These are phyloP conservation scores for Yponomeuta cagnagella DNA, from an alignment of 2,888 invertebrate genomes.

Conservation along the genomic window DNA sequence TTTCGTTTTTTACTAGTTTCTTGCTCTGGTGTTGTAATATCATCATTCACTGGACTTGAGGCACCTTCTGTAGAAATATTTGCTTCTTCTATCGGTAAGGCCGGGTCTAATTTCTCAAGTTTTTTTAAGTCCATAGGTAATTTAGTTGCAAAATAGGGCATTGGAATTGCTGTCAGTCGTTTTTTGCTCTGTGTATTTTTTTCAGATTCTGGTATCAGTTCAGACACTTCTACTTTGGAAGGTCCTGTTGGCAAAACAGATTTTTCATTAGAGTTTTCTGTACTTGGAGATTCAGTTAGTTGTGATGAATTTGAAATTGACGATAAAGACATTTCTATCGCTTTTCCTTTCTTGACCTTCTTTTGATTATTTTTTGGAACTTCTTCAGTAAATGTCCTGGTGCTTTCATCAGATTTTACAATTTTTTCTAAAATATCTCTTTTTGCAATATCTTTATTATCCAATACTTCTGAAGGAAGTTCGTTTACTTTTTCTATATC, in stretches of 20 bases:
- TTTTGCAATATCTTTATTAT: background rate
- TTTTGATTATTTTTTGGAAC: constrained; percentile 12
- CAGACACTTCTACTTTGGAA: constrained; percentile 12
- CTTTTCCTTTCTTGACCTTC: constrained; percentile 32
- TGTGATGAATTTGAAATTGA: background rate
- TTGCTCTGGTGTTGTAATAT: background rate
- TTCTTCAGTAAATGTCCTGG: constrained; percentile 10
- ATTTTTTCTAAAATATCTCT: background rate
- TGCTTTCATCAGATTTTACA: background rate
- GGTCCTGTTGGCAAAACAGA: constrained; percentile 6
- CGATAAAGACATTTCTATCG: constrained; percentile 19
- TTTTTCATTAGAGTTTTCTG: constrained; percentile 15
- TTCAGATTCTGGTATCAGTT: background rate
- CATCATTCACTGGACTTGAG: background rate
- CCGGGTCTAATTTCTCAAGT: background rate
- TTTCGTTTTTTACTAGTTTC: constrained; percentile 20
- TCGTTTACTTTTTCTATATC: background rate
- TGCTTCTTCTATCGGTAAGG: background rate
- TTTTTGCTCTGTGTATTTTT: background rate
- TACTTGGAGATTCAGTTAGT: too few relatives aligned
- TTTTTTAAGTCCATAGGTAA: background rate
- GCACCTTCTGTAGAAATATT: background rate
- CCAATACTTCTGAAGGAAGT: background rate
- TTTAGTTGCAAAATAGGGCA: background rate
- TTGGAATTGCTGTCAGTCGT: background rate